Percentiles rank a stretch among this genome's conserved stretches.
Evolutionary conservation across 2,797 vertebrate species (phyloP).

Genomic region (Fratercula arctica): DNA sequence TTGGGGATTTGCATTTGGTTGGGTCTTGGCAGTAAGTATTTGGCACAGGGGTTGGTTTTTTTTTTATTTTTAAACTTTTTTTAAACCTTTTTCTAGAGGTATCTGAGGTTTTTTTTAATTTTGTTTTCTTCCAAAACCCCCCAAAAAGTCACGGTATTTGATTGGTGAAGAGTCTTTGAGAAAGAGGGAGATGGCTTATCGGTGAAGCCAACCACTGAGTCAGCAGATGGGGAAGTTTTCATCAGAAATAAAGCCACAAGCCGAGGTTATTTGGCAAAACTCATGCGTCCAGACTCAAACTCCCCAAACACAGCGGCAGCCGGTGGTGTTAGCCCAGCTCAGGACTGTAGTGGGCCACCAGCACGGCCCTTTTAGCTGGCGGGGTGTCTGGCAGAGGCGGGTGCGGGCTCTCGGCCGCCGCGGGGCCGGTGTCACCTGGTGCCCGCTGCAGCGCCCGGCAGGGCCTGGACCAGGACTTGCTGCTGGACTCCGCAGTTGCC

Average conservation of each 20-base stretch:
- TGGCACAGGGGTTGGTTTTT: background rate
- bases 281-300: fast-evolving
- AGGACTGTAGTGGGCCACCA: background rate
- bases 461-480: background rate
- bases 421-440: fast-evolving
- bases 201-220: background rate
- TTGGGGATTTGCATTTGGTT: background rate
- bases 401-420: fast-evolving
- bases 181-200: background rate
- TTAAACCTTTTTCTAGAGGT: background rate
- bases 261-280: background rate
- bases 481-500: background rate
- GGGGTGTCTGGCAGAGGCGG: background rate
- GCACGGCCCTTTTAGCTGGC: background rate
- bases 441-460: background rate
- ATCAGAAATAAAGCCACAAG: background rate
- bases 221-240: background rate
- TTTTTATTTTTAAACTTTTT: background rate
- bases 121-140: background rate
- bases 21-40: background rate
- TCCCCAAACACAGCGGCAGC: background rate
- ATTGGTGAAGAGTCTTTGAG: background rate
- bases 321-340: fast-evolving
- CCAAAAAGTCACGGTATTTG: fast-evolving
- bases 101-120: background rate